Base-by-base conservation (phyloP, 2,888 invertebrate genomes). In the Helleia helle region DNA sequence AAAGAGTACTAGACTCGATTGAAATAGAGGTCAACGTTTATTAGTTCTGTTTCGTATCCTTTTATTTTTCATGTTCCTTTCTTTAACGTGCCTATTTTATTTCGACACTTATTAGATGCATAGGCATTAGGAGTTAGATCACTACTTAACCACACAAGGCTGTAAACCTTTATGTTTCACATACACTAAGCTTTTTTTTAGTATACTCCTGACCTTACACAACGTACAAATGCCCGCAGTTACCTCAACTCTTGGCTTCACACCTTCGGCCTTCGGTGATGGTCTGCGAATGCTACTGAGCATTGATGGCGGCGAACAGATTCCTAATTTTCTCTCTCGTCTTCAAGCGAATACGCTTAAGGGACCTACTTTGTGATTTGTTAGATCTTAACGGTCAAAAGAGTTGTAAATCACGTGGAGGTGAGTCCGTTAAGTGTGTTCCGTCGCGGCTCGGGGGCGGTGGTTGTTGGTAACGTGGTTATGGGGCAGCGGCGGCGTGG, bases 181-280 rank as follows among this genome's bases (percentile, higher is more conserved):
- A 59, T 65, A 84, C 84, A 83, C 83, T 68, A 61, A 80, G 84
- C 84, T 83, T 84, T 64, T 83, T n/a, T 75, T 81, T 84, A 83
- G 84, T 71, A 71, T 74, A 83, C 79, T 80, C 83, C 84, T 77
- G 76, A 83, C 79, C 74, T 74, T 69, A 84, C 73, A 83, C 83
- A 81, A 73, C 79, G 72, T 76, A 81, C 83, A 84, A 73, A 79
- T 83, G 83, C 83, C 83, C 83, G 83, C 83, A 84, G 83, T 83
- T 83, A 83, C 83, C 81, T 77, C 65, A 79, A 83, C 80, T 83
- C 79, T 84, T 79, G 73, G 83, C 84, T 83, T 83, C 71, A 80
- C 80, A 81, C 79, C 71, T 83, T 76, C 73, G 65, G 69, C 76
- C 75, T 74, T 77, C 75, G 70, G 67, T 70, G 65, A 71, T 66